Evolutionary conservation across 2,113 vertebrate species (phyloP).

Genomic region (Clupea harengus): DNA sequence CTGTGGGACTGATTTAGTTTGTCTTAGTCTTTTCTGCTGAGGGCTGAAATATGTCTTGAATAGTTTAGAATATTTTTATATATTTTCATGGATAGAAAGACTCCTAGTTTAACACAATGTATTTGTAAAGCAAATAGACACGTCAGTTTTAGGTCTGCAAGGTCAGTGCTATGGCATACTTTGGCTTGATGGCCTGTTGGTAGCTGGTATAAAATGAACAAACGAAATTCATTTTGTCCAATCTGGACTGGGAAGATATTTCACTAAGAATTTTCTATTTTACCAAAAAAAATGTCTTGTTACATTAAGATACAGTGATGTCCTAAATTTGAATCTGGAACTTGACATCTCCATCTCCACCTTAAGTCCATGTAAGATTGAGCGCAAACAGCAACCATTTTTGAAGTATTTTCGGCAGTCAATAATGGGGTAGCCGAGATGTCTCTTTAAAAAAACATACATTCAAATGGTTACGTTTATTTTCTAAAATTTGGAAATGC

Average conservation of each 20-base stretch:
- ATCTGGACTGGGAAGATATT: neutral
- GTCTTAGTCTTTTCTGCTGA: neutral
- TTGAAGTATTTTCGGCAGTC: too few species aligned
- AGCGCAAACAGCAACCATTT: too few species aligned
- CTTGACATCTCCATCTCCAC: neutral
- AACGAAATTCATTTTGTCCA: neutral
- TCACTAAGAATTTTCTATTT: neutral
- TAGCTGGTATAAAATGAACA: neutral
- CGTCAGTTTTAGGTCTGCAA: neutral
- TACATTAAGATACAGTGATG: neutral
- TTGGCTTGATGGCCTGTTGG: neutral
- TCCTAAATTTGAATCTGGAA: neutral
- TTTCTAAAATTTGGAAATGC: too few species aligned
- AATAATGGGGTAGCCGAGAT: neutral
- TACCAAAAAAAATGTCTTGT: neutral
- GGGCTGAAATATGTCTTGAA: neutral
- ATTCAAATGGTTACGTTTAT: too few species aligned
- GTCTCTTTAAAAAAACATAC: too few species aligned
- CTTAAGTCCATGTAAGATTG: neutral
- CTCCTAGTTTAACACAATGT: neutral
- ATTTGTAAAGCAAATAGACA: conserved; percentile 12
- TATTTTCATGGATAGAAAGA: conserved; percentile 8
- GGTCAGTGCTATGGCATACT: neutral
- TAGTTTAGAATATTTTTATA: neutral
- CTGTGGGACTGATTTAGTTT: neutral